These are phyloP conservation scores for Stomorhina lunata DNA, from an alignment of 2,888 invertebrate genomes.

Conservation along the genomic window DNA sequence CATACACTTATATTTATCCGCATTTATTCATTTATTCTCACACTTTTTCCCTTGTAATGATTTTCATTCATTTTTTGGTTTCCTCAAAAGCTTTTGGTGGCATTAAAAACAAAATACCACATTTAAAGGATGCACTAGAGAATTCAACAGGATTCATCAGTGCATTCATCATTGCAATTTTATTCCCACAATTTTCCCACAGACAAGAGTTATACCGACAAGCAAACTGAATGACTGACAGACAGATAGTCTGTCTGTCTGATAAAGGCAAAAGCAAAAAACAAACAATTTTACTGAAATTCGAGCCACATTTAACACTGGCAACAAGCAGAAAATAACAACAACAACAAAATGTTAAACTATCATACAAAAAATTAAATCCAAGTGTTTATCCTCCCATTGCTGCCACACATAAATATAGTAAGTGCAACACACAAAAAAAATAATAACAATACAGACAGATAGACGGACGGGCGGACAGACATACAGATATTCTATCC, in stretches of 20 bases:
- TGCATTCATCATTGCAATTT: constrained; percentile 66
- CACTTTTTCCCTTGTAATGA: background rate
- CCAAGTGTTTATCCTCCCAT: constrained; percentile 44
- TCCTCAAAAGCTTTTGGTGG: constrained; percentile 19
- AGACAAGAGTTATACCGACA: too few relatives aligned
- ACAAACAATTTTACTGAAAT: constrained; percentile 27
- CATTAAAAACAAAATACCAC: constrained; percentile 51
- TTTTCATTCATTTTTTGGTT: background rate
- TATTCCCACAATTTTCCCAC: constrained; percentile 32
- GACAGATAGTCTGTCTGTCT: constrained; percentile 13
- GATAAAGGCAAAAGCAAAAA: background rate
- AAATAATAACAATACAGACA: background rate
- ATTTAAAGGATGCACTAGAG: constrained; percentile 52
- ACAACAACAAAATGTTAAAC: too few relatives aligned
- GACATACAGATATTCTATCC: background rate
- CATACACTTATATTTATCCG: background rate
- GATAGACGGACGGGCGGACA: too few relatives aligned
- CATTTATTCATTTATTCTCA: constrained; percentile 32
- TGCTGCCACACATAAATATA: constrained; percentile 19
- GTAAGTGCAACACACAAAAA: constrained; percentile 4
- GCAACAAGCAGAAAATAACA: constrained; percentile 35
- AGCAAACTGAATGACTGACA: background rate
- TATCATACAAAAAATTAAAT: constrained; percentile 35
- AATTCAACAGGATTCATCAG: constrained; percentile 62
- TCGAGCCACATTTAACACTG: constrained; percentile 59